Base-by-base conservation (phyloP, 2,797 vertebrate species). In the Sebastes kiyomatsui region DNA sequence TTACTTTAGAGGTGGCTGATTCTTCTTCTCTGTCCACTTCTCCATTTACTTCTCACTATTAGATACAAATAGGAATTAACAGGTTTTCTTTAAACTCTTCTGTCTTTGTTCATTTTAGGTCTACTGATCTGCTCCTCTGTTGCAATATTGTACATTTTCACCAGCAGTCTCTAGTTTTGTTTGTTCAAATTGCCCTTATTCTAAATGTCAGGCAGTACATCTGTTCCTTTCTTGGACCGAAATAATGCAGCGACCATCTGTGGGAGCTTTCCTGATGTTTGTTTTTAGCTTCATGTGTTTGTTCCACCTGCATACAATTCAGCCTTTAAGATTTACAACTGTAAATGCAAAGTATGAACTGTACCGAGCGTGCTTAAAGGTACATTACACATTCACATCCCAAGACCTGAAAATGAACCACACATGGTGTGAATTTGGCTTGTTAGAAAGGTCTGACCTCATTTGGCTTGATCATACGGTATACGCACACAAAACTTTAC, bases 151-250 rank as follows among this genome's bases (percentile, higher is more conserved):
- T 32, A 56, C 6, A 13, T 66, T 67, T 46, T 81, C 28, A 62
- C 65, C 58, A 74, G 12, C 61, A n/a, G 25, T 75, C 22, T 68
- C 18, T 46, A 2, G 2, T 58, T 80, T 38, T 67, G 23, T 75
- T 81, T 69, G 54, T 75, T 76, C 56, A 82, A 65, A 73, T 70
- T 79, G 72, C 68, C 70, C 71, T 58, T 22, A 32, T 85, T 87
- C 81, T 81, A 82, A 90, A 89, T 87, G 84, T 85, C 84, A 86
- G 33, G 70, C 61, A 16, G 62, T 72, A 32, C 72, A 83, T 79
- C 77, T 85, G 76, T 75, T 83, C 30, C n/a, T 68, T 65, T n/a
- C 28, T 62, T 61, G 61, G 56, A 82, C 46, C 59, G 75, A 72
- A 49, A 80, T 75, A 58, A 27, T 75, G 62, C 49, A 61, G 18